Evolutionary conservation across 2,797 vertebrate genomes (phyloP).

Genomic region (Phataginus tetradactyla): DNA sequence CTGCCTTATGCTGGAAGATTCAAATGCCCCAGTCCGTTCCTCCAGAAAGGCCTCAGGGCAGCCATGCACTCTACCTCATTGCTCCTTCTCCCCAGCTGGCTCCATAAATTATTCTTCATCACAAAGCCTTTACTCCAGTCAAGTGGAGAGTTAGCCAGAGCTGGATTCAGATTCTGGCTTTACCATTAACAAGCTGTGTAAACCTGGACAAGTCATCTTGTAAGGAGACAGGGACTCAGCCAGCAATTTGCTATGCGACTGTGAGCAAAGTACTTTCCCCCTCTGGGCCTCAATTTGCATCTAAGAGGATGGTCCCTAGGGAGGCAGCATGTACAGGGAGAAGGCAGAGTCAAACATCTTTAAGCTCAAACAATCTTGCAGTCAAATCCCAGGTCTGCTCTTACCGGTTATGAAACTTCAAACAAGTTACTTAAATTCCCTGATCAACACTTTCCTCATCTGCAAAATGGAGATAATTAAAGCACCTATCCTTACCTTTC

Average conservation of each 20-base stretch:
- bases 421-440: constrained; percentile 43
- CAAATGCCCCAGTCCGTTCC: neutral
- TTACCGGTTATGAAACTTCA: constrained; percentile 8
- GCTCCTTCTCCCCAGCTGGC: neutral
- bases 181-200: constrained; percentile 35
- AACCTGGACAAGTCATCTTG: constrained; percentile 15
- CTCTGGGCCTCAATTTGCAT: constrained; percentile 4
- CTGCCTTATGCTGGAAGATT: constrained; percentile 13
- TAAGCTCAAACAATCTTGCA: constrained; percentile 12
- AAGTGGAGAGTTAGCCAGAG: constrained; percentile 32
- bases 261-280: neutral
- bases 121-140: constrained; percentile 18
- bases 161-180: constrained; percentile 22
- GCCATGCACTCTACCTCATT: neutral
- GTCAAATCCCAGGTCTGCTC: neutral
- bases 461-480: constrained; percentile 30
- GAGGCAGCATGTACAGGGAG: neutral
- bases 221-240: neutral
- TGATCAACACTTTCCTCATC: constrained; percentile 28
- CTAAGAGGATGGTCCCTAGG: neutral
- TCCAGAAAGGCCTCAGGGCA: constrained; percentile 6
- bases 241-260: constrained; percentile 31
- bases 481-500: constrained; percentile 13
- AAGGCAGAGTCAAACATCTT: constrained; percentile 51
- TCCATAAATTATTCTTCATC: constrained; percentile 40